Evolutionary conservation across 1,140 invertebrate species (phyloP).

Genomic region (Macrostomum lignano): DNA sequence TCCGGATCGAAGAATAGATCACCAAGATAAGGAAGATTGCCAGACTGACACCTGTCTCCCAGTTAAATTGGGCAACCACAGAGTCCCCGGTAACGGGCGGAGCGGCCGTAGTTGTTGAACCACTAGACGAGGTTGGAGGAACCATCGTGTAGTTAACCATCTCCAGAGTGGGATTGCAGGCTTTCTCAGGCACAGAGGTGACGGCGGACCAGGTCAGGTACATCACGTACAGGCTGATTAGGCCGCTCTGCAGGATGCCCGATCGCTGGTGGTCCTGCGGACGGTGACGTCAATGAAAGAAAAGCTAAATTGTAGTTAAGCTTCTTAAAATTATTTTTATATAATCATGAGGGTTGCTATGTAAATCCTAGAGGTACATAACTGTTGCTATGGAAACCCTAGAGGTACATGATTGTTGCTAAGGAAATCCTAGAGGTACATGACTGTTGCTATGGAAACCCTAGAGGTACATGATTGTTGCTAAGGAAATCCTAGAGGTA

Average conservation of each 20-base stretch:
- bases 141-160: too few species aligned
- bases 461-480: background rate
- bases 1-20: constrained; percentile 46
- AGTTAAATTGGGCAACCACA: constrained; percentile 15
- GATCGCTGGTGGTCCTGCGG: constrained; percentile 19
- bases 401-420: too few species aligned
- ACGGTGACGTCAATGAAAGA: background rate
- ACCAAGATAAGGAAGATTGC: constrained; percentile 76
- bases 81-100: constrained; percentile 5
- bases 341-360: background rate
- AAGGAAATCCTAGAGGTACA: too few species aligned
- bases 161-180: constrained; percentile 41
- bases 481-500: too few species aligned
- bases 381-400: constrained; percentile 1
- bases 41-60: constrained; percentile 48
- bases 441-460: background rate
- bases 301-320: background rate
- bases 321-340: background rate
- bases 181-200: constrained; percentile 50
- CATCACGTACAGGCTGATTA: constrained; percentile 66
- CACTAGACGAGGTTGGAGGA: too few species aligned
- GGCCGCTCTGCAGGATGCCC: constrained; percentile 45
- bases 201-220: constrained; percentile 94
- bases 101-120: constrained; percentile 9
- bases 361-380: background rate